These are phyloP conservation scores for Chiloscyllium punctatum DNA, from an alignment of 2,797 vertebrate species.

Conservation along the genomic window DNA sequence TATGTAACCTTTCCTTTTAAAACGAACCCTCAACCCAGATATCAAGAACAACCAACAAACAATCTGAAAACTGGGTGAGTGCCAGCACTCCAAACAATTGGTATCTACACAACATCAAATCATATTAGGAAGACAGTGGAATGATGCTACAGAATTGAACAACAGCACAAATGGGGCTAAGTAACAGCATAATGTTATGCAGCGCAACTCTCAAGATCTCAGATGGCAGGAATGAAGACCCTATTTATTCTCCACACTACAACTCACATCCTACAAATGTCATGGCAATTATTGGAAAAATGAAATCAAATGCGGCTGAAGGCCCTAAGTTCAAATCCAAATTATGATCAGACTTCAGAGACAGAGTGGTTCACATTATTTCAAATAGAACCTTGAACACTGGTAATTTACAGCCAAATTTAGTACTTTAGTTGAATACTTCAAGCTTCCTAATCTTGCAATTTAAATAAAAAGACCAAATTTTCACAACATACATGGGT, in stretches of 20 bases:
- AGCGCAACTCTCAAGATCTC: neutral
- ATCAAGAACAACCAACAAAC: neutral
- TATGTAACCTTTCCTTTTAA: too few species aligned
- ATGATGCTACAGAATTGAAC: neutral
- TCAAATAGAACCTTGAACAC: neutral
- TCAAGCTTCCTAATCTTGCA: neutral
- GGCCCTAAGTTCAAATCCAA: neutral
- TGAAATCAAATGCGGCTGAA: neutral
- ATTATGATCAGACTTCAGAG: neutral
- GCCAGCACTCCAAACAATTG: neutral
- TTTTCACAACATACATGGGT: slow-evolving; percentile 68
- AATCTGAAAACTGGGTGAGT: neutral
- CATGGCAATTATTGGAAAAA: neutral
- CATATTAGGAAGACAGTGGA: too few species aligned
- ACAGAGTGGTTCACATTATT: neutral
- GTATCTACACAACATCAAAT: neutral
- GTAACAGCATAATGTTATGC: neutral
- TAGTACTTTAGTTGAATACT: neutral
- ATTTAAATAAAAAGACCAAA: slow-evolving; percentile 54
- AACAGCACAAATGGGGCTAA: fast-evolving
- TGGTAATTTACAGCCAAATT: neutral
- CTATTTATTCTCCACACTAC: neutral
- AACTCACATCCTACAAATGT: neutral
- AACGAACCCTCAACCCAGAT: too few species aligned
- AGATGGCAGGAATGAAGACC: neutral